Evolutionary conservation across 2,113 vertebrate genomes (phyloP).

Genomic region (Dryoscopus gambensis): DNA sequence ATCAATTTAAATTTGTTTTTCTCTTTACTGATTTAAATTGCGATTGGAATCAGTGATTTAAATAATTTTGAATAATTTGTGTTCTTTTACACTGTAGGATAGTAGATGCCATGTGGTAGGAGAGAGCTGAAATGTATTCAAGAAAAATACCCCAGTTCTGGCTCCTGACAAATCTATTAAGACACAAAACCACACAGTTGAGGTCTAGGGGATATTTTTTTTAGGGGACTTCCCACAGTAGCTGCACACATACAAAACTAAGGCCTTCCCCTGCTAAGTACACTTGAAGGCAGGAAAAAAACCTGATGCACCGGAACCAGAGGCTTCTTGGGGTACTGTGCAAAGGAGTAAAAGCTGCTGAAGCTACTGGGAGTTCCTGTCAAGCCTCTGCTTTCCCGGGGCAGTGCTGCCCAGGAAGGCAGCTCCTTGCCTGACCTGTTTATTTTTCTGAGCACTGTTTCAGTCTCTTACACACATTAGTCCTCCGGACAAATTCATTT

Average conservation of each 20-base stretch:
- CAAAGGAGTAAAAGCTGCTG: neutral
- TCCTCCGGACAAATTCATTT: neutral
- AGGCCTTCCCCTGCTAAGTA: neutral
- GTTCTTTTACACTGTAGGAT: neutral
- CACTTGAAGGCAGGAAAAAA: neutral
- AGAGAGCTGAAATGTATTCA: neutral
- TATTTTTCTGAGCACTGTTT: neutral
- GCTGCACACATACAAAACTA: accelerated
- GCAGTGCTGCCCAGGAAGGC: neutral
- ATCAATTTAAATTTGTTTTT: conserved; percentile 49
- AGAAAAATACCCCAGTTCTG: neutral
- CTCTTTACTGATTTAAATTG: conserved; percentile 15
- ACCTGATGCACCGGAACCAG: neutral
- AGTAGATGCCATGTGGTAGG: neutral
- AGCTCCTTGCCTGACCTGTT: conserved; percentile 1
- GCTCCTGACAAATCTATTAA: neutral
- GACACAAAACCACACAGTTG: neutral
- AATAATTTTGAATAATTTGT: conserved; percentile 34
- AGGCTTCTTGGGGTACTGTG: neutral
- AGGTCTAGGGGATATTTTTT: neutral
- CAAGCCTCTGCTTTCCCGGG: neutral
- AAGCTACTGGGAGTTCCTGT: neutral
- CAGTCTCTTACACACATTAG: neutral
- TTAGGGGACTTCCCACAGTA: neutral
- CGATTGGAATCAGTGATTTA: conserved; percentile 46